Evolutionary conservation across 2,888 invertebrate genomes (phyloP), one percentile per base, ranked within the genome.

Genomic region (Coelinius sp.): DNA sequence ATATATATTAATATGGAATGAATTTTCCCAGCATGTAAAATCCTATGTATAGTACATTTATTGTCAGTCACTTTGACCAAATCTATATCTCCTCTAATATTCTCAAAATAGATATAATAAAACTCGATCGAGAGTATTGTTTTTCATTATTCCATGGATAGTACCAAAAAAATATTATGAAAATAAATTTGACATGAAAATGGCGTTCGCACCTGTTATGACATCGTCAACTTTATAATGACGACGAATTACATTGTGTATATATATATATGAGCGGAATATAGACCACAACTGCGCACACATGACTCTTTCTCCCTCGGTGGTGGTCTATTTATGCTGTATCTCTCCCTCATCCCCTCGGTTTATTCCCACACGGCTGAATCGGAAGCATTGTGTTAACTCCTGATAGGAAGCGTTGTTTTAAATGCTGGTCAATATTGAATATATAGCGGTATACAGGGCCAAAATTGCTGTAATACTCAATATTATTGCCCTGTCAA

Each of bases 381-480:
- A 59, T 56, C 59, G 35, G 38, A 67, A 67, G 35, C 38, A 38
- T 35, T 20, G 53, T 22, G 52, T 67, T 53, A 53, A 38, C 24
- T 53, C 52, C 53, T 38, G 53, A 22, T 35, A 52, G 53, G 52
- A 20, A 67, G 31, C 20, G 24, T n/a, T n/a, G n/a, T 67, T 67
- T 67, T 53, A 67, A 67, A 67, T 53, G 38, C 53, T 24, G n/a
- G 66, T 52, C 53, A 67, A 67, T 67, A 53, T 53, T 52, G 35
- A 12, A 5, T 38, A 24, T 35, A 38, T 53, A 67, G 31, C n/a
- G 35, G 10, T 17, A n/a, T n/a, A 59, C 31, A 8, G 35, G 20
- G 6, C 59, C 59, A 17, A 59, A 31, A 59, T 31, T 35, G 35
- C 59, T 59, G 59, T 22, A 67, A 67, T 53, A 38, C 31, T 20